phyloP scores from a whole-genome alignment of 2,888 invertebrate genomes.

The Halictus ligatus region DNA sequence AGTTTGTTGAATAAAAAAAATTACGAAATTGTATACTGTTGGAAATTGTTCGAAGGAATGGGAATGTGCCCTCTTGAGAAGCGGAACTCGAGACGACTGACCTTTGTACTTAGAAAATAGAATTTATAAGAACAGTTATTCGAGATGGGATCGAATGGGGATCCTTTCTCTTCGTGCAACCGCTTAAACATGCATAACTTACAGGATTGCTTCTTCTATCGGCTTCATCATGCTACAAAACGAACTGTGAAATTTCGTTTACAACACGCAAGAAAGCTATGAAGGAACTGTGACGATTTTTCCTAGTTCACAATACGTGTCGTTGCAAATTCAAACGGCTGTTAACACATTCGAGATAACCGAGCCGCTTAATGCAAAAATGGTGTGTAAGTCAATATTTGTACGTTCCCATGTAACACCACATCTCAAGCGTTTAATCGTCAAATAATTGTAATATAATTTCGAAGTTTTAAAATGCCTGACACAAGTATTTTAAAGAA shows the following conservation, averaged over 20 bases:
- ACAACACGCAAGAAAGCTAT: background rate
- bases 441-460: too few species aligned
- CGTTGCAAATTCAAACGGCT: background rate
- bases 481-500: background rate
- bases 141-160: constrained; percentile 11
- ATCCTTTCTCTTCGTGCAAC: constrained; percentile 11
- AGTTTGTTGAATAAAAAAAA: background rate
- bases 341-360: background rate
- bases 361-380: background rate
- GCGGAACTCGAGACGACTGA: background rate
- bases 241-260: background rate
- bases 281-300: background rate
- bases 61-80: background rate
- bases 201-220: background rate
- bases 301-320: background rate
- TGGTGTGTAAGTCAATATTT: too few species aligned
- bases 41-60: background rate
- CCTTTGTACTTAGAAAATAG: constrained; percentile 11
- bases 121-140: constrained; percentile 17
- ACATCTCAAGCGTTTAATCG: too few species aligned
- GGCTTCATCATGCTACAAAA: background rate
- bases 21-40: background rate
- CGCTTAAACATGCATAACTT: constrained; percentile 1
- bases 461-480: background rate
- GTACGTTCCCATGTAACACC: too few species aligned